Percentiles rank a stretch among this genome's conserved stretches.
phyloP scores from a whole-genome alignment of 1,140 invertebrate species.

The Harpegnathos saltator region DNA sequence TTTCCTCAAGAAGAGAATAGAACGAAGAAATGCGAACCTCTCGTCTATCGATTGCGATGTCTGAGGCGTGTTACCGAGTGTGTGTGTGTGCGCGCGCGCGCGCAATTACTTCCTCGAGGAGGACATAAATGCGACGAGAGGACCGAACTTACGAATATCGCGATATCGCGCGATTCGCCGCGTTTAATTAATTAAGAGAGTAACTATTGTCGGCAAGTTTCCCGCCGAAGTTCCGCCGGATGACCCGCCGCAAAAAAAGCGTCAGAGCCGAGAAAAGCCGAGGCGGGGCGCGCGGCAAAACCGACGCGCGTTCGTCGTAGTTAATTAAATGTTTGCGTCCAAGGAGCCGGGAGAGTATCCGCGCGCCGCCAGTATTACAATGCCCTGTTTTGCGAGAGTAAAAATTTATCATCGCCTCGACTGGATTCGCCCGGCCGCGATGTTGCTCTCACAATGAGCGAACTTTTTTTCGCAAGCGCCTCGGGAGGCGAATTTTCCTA shows the following conservation, averaged over 20 bases:
- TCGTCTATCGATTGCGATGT: too few relatives aligned
- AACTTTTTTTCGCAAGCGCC: slow-evolving; percentile 26
- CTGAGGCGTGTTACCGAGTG: too few relatives aligned
- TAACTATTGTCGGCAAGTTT: slow-evolving; percentile 2
- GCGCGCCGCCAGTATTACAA: slow-evolving; percentile 15
- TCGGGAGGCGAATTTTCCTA: slow-evolving; percentile 28
- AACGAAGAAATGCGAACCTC: too few relatives aligned
- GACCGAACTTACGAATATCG: not conserved
- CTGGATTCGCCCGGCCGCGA: slow-evolving; percentile 2
- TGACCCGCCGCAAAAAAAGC: slow-evolving; percentile 14
- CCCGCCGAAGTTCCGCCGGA: not conserved
- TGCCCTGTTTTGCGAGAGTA: slow-evolving; percentile 22
- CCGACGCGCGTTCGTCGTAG: not conserved
- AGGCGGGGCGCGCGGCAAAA: not conserved
- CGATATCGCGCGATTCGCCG: not conserved
- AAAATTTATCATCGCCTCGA: slow-evolving; percentile 34
- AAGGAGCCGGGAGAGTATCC: slow-evolving; percentile 40
- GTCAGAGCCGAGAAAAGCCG: not conserved
- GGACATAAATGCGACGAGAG: not conserved
- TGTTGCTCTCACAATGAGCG: not conserved
- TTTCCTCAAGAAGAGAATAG: too few relatives aligned
- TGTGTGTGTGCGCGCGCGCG: not conserved
- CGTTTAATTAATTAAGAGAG: slow-evolving; percentile 45
- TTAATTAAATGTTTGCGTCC: slow-evolving; percentile 43
- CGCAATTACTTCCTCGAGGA: too few relatives aligned